Evolutionary conservation across 2,797 vertebrate genomes (phyloP).

Genomic region (Buphagus erythrorhynchus): DNA sequence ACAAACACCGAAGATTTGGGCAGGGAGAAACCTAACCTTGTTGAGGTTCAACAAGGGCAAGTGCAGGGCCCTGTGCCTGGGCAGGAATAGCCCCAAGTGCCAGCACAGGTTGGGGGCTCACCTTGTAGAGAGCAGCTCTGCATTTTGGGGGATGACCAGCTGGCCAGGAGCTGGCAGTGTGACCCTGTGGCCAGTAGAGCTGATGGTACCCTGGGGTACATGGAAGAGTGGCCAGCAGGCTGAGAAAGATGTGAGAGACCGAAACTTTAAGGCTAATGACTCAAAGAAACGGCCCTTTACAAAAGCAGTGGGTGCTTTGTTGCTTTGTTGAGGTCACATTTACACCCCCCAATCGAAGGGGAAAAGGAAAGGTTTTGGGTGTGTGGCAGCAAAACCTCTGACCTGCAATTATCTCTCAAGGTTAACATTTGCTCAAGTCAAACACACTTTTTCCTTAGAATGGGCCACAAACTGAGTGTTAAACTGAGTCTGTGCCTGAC

Average conservation of each 20-base stretch:
- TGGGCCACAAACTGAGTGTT: not conserved
- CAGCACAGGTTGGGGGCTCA: not conserved
- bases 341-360: fast-evolving
- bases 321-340: not conserved
- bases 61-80: fast-evolving
- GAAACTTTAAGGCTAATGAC: not conserved
- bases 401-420: not conserved
- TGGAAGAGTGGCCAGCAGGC: not conserved
- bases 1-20: not conserved
- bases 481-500: not conserved
- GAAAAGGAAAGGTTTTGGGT: not conserved
- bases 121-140: not conserved
- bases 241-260: fast-evolving
- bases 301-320: not conserved
- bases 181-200: not conserved
- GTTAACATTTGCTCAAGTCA: not conserved
- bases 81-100: not conserved
- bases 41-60: not conserved
- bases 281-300: not conserved
- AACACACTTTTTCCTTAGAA: not conserved
- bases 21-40: not conserved
- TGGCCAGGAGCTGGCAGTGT: not conserved
- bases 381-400: fast-evolving
- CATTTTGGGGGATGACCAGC: not conserved
- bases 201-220: not conserved